Base-by-base conservation (phyloP, 2,113 vertebrate species). In the Lampris megalopsis region DNA sequence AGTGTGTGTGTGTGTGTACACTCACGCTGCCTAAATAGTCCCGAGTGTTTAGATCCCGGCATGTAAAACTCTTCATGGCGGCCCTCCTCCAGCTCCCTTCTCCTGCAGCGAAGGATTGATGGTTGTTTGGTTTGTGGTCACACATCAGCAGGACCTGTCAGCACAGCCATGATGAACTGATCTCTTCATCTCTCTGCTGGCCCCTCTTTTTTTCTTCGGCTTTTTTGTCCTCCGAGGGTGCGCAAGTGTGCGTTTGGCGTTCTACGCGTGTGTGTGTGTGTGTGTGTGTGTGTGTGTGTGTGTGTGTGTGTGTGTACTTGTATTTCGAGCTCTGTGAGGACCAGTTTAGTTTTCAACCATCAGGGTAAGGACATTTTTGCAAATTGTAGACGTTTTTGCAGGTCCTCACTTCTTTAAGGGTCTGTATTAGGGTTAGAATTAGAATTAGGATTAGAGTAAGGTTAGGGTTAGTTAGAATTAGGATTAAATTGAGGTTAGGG, bases 61-160 rank as follows among this genome's bases (percentile, higher is more conserved):
- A 80, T 86, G 88, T 79, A 63, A 40, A 81, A 77, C 68, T 80
- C 70, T 80, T 77, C 68, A 75, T 62, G 6, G 3, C 24, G 24
- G 24, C 24, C 48, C 67, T 40, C 57, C 73, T 73, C 66, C 71
- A 48, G 37, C 40, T 24, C 77, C 56, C 71, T 66, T 2, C 79
- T 75, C 81, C 76, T 61, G 77, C 81, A 58, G 68, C 7, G 6
- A 11, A 52, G 82, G 79, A 87, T 79, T 60, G 76, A 83, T 86
- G 85, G 63, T 47, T 91, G 86, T 91, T 91, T 91, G 73, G 69
- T 81, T 84, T 88, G 89, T 78, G 86, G 89, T 88, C 82, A 82
- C 88, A 89, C 85, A 85, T 86, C 83, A 88, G 80, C 81, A 35
- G 76, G 83, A 81, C 73, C 88, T 84, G 85, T 91, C 91, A 85